Evolutionary conservation across 2,797 vertebrate genomes (phyloP).

Genomic region (Gymnoscopelus braueri): DNA sequence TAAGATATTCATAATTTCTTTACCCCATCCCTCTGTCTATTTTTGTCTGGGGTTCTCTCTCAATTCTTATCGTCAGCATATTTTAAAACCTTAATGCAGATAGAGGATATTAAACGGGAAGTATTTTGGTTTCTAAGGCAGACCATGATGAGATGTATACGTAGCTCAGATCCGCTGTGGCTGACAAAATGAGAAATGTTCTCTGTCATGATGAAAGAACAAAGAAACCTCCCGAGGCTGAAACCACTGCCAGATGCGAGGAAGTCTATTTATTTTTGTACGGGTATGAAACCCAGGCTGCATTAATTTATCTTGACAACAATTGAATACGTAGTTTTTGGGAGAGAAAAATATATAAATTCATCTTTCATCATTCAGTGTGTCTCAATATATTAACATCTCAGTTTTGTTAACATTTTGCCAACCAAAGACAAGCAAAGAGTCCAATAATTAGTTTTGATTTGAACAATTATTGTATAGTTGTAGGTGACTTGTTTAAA

Average conservation of each 20-base stretch:
- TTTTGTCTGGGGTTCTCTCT: not conserved
- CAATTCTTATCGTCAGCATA: not conserved
- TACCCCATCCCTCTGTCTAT: not conserved
- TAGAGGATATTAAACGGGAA: constrained; percentile 35
- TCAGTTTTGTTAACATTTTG: too few species aligned
- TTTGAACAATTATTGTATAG: too few species aligned
- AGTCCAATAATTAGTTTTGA: too few species aligned
- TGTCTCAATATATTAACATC: too few species aligned
- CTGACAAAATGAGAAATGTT: constrained; percentile 24
- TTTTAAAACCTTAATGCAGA: constrained; percentile 2
- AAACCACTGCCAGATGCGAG: constrained; percentile 40
- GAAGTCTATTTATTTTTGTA: constrained; percentile 8
- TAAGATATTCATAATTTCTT: not conserved
- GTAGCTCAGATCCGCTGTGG: constrained; percentile 19
- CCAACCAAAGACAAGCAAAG: too few species aligned
- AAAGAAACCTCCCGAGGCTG: constrained; percentile 18
- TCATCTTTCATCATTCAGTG: too few species aligned
- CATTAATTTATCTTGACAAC: too few species aligned
- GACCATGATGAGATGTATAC: constrained; percentile 1
- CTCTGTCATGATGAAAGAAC: not conserved
- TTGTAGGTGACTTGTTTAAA: too few species aligned
- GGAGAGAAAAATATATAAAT: too few species aligned
- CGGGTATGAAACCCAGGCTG: not conserved
- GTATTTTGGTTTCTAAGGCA: constrained; percentile 15
- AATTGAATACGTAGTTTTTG: too few species aligned